Evolutionary conservation across 2,888 invertebrate species (phyloP), one percentile per base, ranked within the genome.

Genomic region (Petrophora chlorosata): DNA sequence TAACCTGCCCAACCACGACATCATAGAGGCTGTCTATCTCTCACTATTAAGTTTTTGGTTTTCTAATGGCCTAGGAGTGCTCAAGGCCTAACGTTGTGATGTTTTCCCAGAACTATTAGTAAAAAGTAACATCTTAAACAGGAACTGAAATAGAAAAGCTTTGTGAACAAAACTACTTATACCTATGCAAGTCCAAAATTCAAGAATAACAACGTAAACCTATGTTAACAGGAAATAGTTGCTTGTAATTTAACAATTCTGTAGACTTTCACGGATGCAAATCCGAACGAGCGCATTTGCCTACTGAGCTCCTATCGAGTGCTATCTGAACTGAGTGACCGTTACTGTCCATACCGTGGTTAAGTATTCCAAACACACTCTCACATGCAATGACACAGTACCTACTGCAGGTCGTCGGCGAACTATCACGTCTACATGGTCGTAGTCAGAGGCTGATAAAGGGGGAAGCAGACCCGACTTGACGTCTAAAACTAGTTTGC

Each of bases 321-420:
- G 26, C 29, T 62, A 70, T 64, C 66, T 70, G 67, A 64, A 66
- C 68, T 60, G 59, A 62, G 53, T 51, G 58, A 43, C 65, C 61
- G 59, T 66, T 73, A 73, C 62, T 72, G 70, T 67, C 63, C 49
- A 48, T 36, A 28, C 8, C 17, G 26, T 19, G 42, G 14, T 73
- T 76, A 76, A 73, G 73, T 77, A 82, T 80, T 82, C 80, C 61
- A 69, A 73, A 76, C 85, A 82, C 76, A 85, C 74, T 79, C 71
- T 69, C 71, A 75, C 73, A 70, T 73, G 72, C 70, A 76, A 63
- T 71, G 63, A 67, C 72, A 73, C 61, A 68, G 48, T 63, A 39
- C 34, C 29, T 40, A 25, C 40, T 65, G 57, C 62, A 65, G 63
- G 58, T 35, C 50, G 35, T 28, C 33, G 67, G 65, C 73, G 59